Evolutionary conservation across 2,797 vertebrate genomes (phyloP).

Genomic region (Vespertilio murinus): DNA sequence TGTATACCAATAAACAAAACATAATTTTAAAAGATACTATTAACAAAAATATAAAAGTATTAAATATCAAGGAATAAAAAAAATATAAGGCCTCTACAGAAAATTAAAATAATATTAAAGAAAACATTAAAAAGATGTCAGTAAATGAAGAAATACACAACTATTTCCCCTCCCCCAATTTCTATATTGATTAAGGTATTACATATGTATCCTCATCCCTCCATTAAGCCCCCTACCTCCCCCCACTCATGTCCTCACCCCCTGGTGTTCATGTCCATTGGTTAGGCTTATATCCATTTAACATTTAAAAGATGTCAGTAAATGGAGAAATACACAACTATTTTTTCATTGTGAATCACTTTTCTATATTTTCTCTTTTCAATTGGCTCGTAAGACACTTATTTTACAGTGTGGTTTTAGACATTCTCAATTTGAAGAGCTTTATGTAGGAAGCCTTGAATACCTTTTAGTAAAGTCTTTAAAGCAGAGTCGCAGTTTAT

Average conservation of each 20-base stretch:
- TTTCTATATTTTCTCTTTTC: neutral
- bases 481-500: conserved; percentile 98
- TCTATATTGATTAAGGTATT: too few species aligned
- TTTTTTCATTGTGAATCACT: neutral
- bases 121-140: neutral
- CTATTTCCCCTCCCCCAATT: too few species aligned
- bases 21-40: neutral
- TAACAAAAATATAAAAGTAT: conserved; percentile 1
- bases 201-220: too few species aligned
- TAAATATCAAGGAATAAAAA: neutral
- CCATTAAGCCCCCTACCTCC: too few species aligned
- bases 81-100: neutral
- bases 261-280: too few species aligned
- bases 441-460: neutral
- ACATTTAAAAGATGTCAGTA: neutral
- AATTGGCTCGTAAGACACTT: neutral
- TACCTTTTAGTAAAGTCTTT: conserved; percentile 99
- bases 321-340: neutral
- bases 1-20: conserved; percentile 22
- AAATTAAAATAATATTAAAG: conserved; percentile 20
- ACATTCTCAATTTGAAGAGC: neutral
- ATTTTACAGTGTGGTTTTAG: neutral
- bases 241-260: too few species aligned
- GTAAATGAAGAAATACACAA: neutral
- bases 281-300: too few species aligned